Evolutionary conservation across 2,888 invertebrate genomes (phyloP), one percentile per base, ranked within the genome.

Genomic region (Standfussiana lucernea): DNA sequence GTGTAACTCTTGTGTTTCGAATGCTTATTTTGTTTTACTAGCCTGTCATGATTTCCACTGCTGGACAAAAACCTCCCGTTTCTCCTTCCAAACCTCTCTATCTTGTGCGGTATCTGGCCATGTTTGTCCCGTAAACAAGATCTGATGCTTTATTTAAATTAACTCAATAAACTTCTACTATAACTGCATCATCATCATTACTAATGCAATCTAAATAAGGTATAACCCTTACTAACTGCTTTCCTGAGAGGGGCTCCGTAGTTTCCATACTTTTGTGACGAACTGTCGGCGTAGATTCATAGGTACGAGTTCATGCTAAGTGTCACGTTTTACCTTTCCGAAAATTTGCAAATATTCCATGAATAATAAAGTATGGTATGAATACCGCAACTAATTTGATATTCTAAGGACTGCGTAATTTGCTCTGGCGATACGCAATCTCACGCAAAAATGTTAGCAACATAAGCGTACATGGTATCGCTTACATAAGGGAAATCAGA

Each of bases 401-500:
- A 84, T 79, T 75, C 70, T 69, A 70, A 72, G 73, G 66, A 79
- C 59, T 79, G 59, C 53, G 86, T 82, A 73, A 74, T 77, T 80
- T 85, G 59, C 69, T 80, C 75, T 80, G 72, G 56, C 67, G 70
- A 88, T 77, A 82, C 78, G 81, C 74, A 88, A 83, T 81, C 82
- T 88, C 81, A 89, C 80, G 84, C 84, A 86, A 83, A 87, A 84
- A 77, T 82, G 78, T 84, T 75, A 71, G 80, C 78, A 79, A 82
- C 65, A 84, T 47, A 77, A 79, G 74, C 65, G 67, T 79, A 84
- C 40, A 73, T 71, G 56, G 71, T 90, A 90, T 90, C 88, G 92
- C 93, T 93, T 92, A 90, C 89, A 86, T 82, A 77, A 84, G 72
- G 91, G 93, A 90, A 94, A 95, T 93, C 89, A 87, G 93, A 88